Base-by-base conservation (phyloP, 2,888 invertebrate species). In the Hermaeophaga mercurialis region DNA sequence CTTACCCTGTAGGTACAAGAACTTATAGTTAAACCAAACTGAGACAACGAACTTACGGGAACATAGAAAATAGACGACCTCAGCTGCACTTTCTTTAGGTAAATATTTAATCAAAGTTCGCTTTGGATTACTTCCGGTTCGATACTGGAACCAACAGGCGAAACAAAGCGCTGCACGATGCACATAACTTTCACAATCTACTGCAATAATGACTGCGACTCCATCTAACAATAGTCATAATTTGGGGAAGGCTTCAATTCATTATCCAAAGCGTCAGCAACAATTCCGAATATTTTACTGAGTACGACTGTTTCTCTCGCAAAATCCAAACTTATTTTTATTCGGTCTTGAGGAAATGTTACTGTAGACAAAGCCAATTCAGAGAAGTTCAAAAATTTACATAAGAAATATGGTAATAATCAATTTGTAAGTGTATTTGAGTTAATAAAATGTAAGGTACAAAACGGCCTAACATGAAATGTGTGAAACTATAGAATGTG, bases 221-320 rank as follows among this genome's bases (percentile, higher is more conserved):
- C 54, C 54, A 18, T 54, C 6, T 34, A 46, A 52, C 58, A 55
- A 52, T 52, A 47, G 52, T 52, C 39, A 52, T 55, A 55, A 52
- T 52, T 59, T 38, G 4, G 7, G 38, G 47, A 46, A 38, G 46
- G 52, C 47, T 46, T 36, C 47, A 33, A 26, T 28, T 26, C 44
- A 52, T 56, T 47, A 47, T 14, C 14, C 41, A 24, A 24, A 38
- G 33, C 36, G 36, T 24, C 50, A 31, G 33, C 17, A 22, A 22
- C 6, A 22, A n/a, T n/a, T n/a, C n/a, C n/a, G n/a, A n/a, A n/a
- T n/a, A n/a, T n/a, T n/a, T n/a, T n/a, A n/a, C n/a, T n/a, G n/a
- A n/a, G n/a, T n/a, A n/a, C n/a, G n/a, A n/a, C n/a, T n/a, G n/a
- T n/a, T n/a, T n/a, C n/a, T n/a, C n/a, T n/a, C n/a, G n/a, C n/a